A percentile compares a stretch with the other conserved stretches of the same genome.
These are phyloP conservation scores for Zaprionus camerounensis DNA, from an alignment of 1,140 invertebrate genomes.

Conservation along the genomic window DNA sequence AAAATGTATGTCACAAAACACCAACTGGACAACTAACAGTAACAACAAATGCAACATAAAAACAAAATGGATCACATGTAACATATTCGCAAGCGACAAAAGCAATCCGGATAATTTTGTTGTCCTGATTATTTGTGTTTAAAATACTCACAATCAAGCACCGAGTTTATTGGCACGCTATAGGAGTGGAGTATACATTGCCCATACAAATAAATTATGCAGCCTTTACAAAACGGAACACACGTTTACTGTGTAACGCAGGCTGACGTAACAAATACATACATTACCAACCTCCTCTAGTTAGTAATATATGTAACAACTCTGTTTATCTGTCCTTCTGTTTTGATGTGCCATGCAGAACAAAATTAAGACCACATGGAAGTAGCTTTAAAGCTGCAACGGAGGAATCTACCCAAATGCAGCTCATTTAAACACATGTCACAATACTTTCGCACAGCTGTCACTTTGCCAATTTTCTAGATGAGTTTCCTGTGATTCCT, in stretches of 20 bases:
- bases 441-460: constrained; percentile 80
- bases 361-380: constrained; percentile 62
- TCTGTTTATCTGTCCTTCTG: constrained; percentile 19
- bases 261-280: not conserved
- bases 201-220: constrained; percentile 75
- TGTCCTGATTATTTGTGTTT: constrained; percentile 41
- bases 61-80: constrained; percentile 9
- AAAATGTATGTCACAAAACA: constrained; percentile 41
- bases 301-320: constrained; percentile 52
- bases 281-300: not conserved
- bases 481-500: constrained; percentile 74
- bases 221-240: constrained; percentile 54
- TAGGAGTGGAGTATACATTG: constrained; percentile 65
- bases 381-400: constrained; percentile 58
- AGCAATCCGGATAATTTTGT: constrained; percentile 74
- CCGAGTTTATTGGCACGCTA: constrained; percentile 41
- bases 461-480: constrained; percentile 83
- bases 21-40: constrained; percentile 32
- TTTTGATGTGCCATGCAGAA: constrained; percentile 66
- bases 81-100: constrained; percentile 52
- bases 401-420: constrained; percentile 43
- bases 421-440: constrained; percentile 83
- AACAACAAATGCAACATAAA: not conserved
- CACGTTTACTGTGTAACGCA: not conserved
- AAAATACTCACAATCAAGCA: constrained; percentile 46